These are phyloP conservation scores for Hydrolagus colliei DNA, from an alignment of 2,797 vertebrate species.

Conservation along the genomic window DNA sequence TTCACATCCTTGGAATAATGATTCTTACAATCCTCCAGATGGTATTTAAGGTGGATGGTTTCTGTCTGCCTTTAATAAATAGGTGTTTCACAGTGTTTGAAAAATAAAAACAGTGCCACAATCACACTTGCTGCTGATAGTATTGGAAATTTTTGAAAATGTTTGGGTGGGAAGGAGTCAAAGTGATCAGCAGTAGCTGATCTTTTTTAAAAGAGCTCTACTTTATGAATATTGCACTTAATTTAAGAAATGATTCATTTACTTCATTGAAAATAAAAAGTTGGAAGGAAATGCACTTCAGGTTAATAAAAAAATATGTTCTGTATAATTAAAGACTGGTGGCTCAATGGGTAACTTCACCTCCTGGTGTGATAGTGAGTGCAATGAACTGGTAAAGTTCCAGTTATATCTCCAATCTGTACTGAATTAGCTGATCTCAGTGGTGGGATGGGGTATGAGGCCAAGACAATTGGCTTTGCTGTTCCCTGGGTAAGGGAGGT, in stretches of 20 bases:
- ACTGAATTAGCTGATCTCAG: neutral
- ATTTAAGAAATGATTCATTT: neutral
- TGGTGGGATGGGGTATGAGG: neutral
- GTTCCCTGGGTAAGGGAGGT: neutral
- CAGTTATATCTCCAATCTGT: neutral
- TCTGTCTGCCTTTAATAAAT: neutral
- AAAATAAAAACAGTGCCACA: neutral
- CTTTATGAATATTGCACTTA: neutral
- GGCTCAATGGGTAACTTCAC: neutral
- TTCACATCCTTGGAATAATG: neutral
- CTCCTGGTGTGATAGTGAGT: neutral
- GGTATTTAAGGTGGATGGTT: neutral
- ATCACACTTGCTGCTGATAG: neutral
- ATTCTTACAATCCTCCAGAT: constrained; percentile 25
- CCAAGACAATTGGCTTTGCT: neutral
- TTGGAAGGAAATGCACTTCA: too few relatives aligned
- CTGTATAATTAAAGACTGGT: too few relatives aligned
- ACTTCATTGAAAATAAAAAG: neutral
- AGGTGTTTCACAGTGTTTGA: neutral
- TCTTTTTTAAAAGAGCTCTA: neutral
- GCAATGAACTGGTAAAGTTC: neutral
- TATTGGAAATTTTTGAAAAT: neutral
- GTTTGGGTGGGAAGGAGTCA: neutral
- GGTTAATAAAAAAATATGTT: too few relatives aligned
- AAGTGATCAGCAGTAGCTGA: neutral